A percentile compares a stretch with the other conserved stretches of the same genome.
These are phyloP conservation scores for Panurus biarmicus DNA, from an alignment of 2,113 vertebrate species.

Conservation along the genomic window DNA sequence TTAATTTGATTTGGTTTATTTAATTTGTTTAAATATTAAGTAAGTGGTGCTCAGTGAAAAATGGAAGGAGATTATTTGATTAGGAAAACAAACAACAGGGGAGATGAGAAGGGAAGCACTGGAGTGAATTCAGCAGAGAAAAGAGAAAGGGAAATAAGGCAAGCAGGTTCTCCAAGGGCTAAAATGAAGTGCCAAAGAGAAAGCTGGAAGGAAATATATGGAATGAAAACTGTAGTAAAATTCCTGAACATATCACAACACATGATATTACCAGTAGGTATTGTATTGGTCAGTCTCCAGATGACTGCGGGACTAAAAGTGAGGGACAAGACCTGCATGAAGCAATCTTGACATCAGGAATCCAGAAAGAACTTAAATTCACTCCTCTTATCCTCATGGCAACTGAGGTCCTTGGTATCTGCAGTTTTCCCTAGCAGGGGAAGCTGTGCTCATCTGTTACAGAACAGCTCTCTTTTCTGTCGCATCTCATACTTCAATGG, in stretches of 20 bases:
- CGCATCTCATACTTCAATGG: fast-evolving
- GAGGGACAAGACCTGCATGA: background rate
- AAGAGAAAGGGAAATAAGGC: background rate
- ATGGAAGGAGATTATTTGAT: background rate
- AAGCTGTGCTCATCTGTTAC: background rate
- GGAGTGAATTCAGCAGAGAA: background rate
- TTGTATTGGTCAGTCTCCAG: background rate
- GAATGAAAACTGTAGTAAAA: background rate
- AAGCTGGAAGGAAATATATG: background rate
- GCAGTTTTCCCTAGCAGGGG: background rate
- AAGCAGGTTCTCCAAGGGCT: background rate
- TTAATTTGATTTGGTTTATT: background rate
- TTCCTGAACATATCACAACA: background rate
- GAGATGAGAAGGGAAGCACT: background rate
- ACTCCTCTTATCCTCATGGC: background rate
- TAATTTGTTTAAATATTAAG: background rate
- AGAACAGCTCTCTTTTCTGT: background rate
- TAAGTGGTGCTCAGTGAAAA: background rate
- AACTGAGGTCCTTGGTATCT: background rate
- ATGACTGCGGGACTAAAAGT: background rate
- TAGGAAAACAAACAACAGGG: background rate
- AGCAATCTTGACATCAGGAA: background rate
- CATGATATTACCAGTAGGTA: background rate
- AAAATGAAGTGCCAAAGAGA: background rate
- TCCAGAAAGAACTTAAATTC: background rate